Base-by-base conservation (phyloP, 1,140 invertebrate genomes). In the Ceratosolen fusciceps region DNA sequence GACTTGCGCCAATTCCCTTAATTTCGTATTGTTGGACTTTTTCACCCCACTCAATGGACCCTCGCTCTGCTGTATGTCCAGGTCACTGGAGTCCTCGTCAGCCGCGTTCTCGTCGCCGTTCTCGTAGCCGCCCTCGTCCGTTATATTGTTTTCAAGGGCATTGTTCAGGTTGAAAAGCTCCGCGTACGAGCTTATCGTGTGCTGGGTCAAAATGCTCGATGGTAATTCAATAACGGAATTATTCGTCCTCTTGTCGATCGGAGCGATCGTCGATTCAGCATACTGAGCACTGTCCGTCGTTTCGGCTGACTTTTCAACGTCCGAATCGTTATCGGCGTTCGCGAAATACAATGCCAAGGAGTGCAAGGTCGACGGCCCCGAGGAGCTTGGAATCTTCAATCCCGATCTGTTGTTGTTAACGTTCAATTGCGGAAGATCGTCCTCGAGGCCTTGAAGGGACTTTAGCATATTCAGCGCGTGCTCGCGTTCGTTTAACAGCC, bases 331-430 rank as follows among this genome's bases (percentile, higher is more conserved):
- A 80, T 94, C 93, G 70, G 92, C 93, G 21, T 93, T 93, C 9
- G 94, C 94, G 86, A 95, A 95, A 83, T 96, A 96, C 79, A 95
- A 91, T 31, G 95, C 95, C 54, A 96, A 85, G 1, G 94, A 94
- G 83, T 95, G 94, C 3, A 96, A 87, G 1, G 94, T 94, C 83
- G 94, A 94, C 2, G 94, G 94, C 0, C 94, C 94, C 0, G 94
- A 92, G 2, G 94, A 95, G 24, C 92, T 92, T 19, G 93, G 93
- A 34, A 94, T 92, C 26, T 93, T 89, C 31, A 94, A 87, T 37
- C 93, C 93, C 62, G 91, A 90, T 80, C 85, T 83, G 16, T 83
- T 86, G 49, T 83, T 83, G n/a, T 83, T 84, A 24, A 76, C 70
- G 70, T 77, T 83, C 24, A 87, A 70, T n/a, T 80, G 84, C 0